phyloP scores from a whole-genome alignment of 1,140 invertebrate species.

The Lanistes nyassanus region DNA sequence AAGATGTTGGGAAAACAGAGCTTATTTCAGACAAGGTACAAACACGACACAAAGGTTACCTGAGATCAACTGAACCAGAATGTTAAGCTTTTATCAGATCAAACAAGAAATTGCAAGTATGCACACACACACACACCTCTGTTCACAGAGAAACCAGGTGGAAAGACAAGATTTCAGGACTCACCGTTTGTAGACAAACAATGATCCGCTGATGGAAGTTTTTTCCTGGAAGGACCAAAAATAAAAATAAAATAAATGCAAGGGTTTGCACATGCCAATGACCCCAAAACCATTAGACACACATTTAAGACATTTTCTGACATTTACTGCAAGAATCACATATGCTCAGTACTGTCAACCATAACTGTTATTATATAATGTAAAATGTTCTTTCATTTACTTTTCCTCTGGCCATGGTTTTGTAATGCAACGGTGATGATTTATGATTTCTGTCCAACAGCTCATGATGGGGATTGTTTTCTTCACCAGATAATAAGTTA shows the following conservation, averaged over 20 bases:
- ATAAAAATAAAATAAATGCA: constrained; percentile 44
- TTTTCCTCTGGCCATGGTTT: neutral
- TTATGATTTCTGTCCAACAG: too few species aligned
- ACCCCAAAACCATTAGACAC: neutral
- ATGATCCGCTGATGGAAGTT: constrained; percentile 88
- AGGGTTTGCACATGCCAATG: neutral
- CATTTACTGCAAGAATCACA: neutral
- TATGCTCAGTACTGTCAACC: neutral
- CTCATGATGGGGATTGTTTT: too few species aligned
- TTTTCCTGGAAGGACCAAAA: too few species aligned
- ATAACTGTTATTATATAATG: neutral
- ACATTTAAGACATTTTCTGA: neutral
- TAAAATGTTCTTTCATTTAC: neutral
- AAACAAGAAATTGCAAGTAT: too few species aligned
- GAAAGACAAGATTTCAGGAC: constrained; percentile 46
- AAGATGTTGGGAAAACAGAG: too few species aligned
- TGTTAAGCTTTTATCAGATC: too few species aligned
- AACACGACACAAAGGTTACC: too few species aligned
- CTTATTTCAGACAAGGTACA: too few species aligned
- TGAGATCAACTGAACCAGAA: too few species aligned
- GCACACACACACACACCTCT: too few species aligned
- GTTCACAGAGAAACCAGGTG: neutral
- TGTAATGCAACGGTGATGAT: too few species aligned
- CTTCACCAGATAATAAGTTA: too few species aligned
- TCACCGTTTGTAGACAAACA: constrained; percentile 89